These are phyloP conservation scores for Cromileptes altivelis DNA, from an alignment of 2,113 vertebrate species.

Conservation along the genomic window DNA sequence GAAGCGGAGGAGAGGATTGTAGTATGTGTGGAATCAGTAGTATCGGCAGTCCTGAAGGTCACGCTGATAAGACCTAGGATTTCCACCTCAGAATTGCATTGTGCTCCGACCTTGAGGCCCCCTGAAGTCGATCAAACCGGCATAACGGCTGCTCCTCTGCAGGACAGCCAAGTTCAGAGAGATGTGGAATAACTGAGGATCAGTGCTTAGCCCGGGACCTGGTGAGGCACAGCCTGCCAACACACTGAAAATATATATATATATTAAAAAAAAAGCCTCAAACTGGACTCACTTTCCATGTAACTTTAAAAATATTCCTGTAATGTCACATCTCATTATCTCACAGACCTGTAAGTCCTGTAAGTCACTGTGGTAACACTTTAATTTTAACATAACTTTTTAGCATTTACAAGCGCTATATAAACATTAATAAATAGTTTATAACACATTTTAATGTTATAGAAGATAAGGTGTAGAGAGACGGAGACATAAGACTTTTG, in stretches of 20 bases:
- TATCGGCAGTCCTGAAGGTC: slow-evolving; percentile 84
- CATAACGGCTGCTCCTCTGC: slow-evolving; percentile 60
- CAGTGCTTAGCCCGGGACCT: slow-evolving; percentile 67
- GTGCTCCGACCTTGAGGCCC: slow-evolving; percentile 80
- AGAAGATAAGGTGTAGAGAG: no score
- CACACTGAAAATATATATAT: slow-evolving; percentile 47
- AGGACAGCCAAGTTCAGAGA: slow-evolving; percentile 70
- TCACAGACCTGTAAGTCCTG: neutral
- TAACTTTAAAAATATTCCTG: slow-evolving; percentile 48
- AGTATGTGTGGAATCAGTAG: slow-evolving; percentile 75
- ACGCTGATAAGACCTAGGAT: slow-evolving; percentile 83
- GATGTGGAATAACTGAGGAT: slow-evolving; percentile 73
- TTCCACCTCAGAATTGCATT: slow-evolving; percentile 78
- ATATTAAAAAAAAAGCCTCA: neutral
- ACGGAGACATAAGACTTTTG: neutral
- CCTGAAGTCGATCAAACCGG: slow-evolving; percentile 80
- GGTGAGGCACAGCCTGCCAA: slow-evolving; percentile 50
- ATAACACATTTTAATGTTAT: neutral
- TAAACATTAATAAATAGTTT: neutral
- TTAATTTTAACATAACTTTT: neutral
- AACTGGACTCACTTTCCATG: slow-evolving; percentile 24
- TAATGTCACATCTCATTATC: slow-evolving; percentile 26
- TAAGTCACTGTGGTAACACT: neutral
- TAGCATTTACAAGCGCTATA: neutral
- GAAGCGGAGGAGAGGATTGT: slow-evolving; percentile 39